These are phyloP conservation scores for Hyphantria cunea DNA, from an alignment of 1,140 invertebrate genomes.

Conservation along the genomic window DNA sequence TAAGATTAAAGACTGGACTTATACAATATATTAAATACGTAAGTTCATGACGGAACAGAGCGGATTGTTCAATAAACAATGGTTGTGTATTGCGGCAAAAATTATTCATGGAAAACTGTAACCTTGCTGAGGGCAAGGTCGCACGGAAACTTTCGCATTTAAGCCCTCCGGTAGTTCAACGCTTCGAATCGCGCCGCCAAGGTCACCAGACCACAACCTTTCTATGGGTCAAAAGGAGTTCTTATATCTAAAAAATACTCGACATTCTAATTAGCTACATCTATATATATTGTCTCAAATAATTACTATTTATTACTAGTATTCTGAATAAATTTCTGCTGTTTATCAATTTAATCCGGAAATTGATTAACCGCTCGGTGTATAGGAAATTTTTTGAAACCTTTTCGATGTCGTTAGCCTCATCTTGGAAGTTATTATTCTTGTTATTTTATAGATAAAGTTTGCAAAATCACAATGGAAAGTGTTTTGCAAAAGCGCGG, in stretches of 20 bases:
- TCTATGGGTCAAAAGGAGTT: conserved; percentile 5
- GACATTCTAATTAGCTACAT: too few relatives aligned
- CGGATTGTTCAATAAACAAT: too few relatives aligned
- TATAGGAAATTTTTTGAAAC: too few relatives aligned
- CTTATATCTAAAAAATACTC: conserved; percentile 6
- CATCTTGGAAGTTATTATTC: neutral
- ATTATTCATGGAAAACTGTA: conserved; percentile 32
- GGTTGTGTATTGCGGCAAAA: too few relatives aligned
- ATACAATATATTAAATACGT: too few relatives aligned
- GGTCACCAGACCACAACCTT: conserved; percentile 8
- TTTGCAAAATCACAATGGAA: conserved; percentile 11
- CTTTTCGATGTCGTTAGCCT: neutral
- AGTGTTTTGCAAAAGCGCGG: conserved; percentile 8
- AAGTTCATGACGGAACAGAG: too few relatives aligned
- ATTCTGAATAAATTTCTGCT: too few relatives aligned
- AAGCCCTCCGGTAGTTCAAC: conserved; percentile 34
- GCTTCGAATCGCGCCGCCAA: conserved; percentile 7
- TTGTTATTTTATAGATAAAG: conserved; percentile 7
- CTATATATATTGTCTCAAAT: neutral
- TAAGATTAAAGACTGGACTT: too few relatives aligned
- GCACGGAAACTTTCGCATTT: conserved; percentile 52
- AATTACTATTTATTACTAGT: neutral
- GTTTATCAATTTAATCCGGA: too few relatives aligned
- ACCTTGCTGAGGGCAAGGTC: conserved; percentile 50
- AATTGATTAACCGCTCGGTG: too few relatives aligned